Percentiles rank a stretch among this genome's conserved stretches.
These are phyloP conservation scores for Actenoides lindsayi DNA, from an alignment of 2,113 vertebrate genomes.

Conservation along the genomic window DNA sequence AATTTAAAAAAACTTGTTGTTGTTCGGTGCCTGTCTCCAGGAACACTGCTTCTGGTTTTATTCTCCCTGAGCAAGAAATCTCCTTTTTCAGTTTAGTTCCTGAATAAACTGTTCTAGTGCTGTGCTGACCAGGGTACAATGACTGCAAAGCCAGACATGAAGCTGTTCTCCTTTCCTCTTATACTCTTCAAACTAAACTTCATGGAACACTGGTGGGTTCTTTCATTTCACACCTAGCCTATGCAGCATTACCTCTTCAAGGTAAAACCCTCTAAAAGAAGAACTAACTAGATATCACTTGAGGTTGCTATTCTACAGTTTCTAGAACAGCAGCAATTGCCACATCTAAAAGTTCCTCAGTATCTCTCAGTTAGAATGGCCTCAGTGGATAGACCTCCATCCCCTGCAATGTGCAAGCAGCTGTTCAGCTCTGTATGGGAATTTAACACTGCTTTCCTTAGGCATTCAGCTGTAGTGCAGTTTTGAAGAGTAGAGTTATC, in stretches of 20 bases:
- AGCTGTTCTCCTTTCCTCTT: not conserved
- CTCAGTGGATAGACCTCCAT: not conserved
- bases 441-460: not conserved
- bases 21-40: not conserved
- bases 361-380: not conserved
- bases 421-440: not conserved
- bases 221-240: not conserved
- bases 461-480: not conserved
- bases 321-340: not conserved
- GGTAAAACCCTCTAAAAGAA: not conserved
- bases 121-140: not conserved
- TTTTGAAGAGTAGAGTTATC: not conserved
- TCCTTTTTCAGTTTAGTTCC: not conserved
- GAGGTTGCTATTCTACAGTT: not conserved
- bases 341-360: not conserved
- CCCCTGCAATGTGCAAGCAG: not conserved
- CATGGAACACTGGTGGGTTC: not conserved
- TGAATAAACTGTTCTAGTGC: not conserved
- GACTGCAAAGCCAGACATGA: not conserved
- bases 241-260: not conserved
- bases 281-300: not conserved
- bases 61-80: not conserved
- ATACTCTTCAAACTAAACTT: not conserved
- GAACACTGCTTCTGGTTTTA: not conserved
- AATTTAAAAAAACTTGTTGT: no score